A percentile compares a stretch with the other conserved stretches of the same genome.
Evolutionary conservation across 1,140 invertebrate species (phyloP).

Genomic region (Rhagoletis zephyria): DNA sequence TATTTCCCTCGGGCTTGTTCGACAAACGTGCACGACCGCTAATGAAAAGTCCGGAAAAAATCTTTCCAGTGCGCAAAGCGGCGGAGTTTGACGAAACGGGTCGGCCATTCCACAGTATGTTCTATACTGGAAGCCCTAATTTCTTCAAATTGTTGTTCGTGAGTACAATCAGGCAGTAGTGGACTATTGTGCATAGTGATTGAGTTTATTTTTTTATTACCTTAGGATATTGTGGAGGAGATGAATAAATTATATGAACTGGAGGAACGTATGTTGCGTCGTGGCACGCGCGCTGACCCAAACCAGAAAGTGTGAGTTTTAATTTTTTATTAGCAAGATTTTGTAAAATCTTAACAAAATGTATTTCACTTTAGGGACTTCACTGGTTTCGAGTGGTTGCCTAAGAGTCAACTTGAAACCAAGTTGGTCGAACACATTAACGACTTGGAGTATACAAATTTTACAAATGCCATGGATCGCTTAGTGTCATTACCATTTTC

Average conservation of each 20-base stretch:
- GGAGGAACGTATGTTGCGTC: slow-evolving; percentile 80
- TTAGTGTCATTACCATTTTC: slow-evolving; percentile 83
- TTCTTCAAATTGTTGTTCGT: slow-evolving; percentile 89
- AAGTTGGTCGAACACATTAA: slow-evolving; percentile 81
- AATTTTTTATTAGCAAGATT: neutral
- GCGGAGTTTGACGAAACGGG: slow-evolving; percentile 92
- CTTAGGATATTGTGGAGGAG: slow-evolving; percentile 78
- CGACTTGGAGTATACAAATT: slow-evolving; percentile 84
- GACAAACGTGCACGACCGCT: slow-evolving; percentile 86
- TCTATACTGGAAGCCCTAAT: slow-evolving; percentile 90
- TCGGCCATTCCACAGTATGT: slow-evolving; percentile 89
- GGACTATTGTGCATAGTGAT: neutral
- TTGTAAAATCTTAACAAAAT: neutral
- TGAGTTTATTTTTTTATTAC: neutral
- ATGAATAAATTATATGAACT: slow-evolving; percentile 80
- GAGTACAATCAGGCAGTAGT: slow-evolving; percentile 64
- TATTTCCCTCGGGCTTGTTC: slow-evolving; percentile 92
- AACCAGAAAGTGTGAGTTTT: slow-evolving; percentile 77
- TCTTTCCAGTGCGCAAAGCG: slow-evolving; percentile 88
- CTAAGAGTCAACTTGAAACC: slow-evolving; percentile 79
- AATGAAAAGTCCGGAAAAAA: slow-evolving; percentile 88
- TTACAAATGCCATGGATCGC: slow-evolving; percentile 82
- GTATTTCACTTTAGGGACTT: slow-evolving; percentile 73
- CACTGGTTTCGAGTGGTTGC: slow-evolving; percentile 79
- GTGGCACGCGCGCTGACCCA: slow-evolving; percentile 77